Evolutionary conservation across 2,797 vertebrate species (phyloP), one percentile per base, ranked within the genome.

Genomic region (Hemitrygon akajei): DNA sequence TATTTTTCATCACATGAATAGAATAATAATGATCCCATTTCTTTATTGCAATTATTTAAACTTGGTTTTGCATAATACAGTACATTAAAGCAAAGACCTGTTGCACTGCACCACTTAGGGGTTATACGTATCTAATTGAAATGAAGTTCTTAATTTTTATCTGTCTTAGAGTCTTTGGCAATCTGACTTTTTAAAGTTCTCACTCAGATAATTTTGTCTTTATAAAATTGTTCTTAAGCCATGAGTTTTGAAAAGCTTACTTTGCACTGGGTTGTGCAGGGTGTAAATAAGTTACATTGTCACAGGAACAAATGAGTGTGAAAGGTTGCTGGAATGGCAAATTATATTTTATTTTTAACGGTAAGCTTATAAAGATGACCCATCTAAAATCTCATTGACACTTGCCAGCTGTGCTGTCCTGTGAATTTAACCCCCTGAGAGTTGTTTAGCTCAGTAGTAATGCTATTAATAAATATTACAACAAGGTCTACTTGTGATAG

Each of bases 391-490:
- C 58, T 89, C 66, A 89, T 69, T 69, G 86, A 37, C 63, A 66
- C 60, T 34, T 66, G 86, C 86, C 86, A 89, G 63, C 86, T 69
- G 84, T 34, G 18, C 40, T 82, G 22, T 56, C 80, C 22, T 82
- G 81, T 84, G 47, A 60, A 58, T 84, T 25, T 84, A 60, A 84
- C 81, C 81, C 47, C 47, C 27, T 84, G 81, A 84, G 81, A 84
- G 81, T 12, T 84, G 56, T 58, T 84, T 84, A 60, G 40, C 25
- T 58, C 81, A 58, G 12, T 58, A 84, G 56, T 58, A 6, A 25
- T 56, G 56, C 47, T 58, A 84, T 30, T 84, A 84, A 84, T 84
- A 84, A 84, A 58, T 84, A 58, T 84, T 84, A 84, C 47, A 81
- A 47, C 79, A 84, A 27, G 25, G 81, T 11, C 47, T 25, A 25